Evolutionary conservation across 2,797 vertebrate genomes (phyloP).

Genomic region (Odontamblyopus lacepedii): DNA sequence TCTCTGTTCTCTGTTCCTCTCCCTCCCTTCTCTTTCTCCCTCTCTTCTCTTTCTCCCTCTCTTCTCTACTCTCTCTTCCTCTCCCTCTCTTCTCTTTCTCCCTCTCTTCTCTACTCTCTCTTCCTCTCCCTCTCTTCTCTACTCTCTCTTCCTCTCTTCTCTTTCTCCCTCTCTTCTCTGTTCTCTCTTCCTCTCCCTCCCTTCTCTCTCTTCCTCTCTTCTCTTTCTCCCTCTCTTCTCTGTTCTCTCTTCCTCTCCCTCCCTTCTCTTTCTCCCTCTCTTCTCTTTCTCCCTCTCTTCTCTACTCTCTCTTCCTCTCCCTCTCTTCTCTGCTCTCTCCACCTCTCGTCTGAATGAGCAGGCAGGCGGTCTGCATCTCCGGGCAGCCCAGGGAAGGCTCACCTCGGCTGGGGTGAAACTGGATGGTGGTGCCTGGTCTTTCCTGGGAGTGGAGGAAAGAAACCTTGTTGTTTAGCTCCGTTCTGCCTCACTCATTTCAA

Average conservation of each 20-base stretch:
- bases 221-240: neutral
- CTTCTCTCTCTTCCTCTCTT: neutral
- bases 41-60: neutral
- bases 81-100: no score
- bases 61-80: neutral
- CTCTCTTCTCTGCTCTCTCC: neutral
- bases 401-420: conserved; percentile 60
- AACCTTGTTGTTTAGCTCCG: neutral
- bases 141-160: neutral
- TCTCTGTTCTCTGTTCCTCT: neutral
- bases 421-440: conserved; percentile 44
- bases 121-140: neutral
- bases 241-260: neutral
- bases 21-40: neutral
- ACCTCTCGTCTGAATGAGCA: conserved; percentile 53
- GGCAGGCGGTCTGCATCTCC: conserved; percentile 50
- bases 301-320: neutral
- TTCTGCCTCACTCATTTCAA: no score
- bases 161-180: neutral
- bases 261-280: no score
- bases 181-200: neutral
- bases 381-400: conserved; percentile 64
- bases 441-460: conserved; percentile 32
- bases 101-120: neutral
- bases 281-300: no score